Evolutionary conservation across 2,797 vertebrate species (phyloP).

Genomic region (Margarornis squamiger): DNA sequence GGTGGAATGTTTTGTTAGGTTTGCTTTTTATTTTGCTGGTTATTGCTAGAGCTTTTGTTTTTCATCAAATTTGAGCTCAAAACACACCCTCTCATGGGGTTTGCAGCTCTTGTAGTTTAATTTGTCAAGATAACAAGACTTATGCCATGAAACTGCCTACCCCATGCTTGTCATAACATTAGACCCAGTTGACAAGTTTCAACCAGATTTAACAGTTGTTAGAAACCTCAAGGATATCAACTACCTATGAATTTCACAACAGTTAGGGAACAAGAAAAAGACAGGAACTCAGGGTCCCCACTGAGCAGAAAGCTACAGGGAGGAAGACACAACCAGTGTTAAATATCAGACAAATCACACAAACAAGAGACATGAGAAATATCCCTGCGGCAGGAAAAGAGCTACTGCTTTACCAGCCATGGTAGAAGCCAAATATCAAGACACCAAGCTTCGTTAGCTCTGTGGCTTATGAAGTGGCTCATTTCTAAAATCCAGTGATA

Average conservation of each 20-base stretch:
- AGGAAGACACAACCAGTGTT: background rate
- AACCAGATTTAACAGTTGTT: background rate
- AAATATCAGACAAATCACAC: constrained; percentile 11
- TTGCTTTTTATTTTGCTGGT: background rate
- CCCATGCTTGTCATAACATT: background rate
- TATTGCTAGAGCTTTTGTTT: background rate
- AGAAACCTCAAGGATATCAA: background rate
- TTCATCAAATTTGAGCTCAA: background rate
- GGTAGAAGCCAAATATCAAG: background rate
- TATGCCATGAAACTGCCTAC: background rate
- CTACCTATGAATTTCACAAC: background rate
- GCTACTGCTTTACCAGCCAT: background rate
- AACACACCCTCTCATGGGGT: background rate
- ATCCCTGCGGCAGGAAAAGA: background rate
- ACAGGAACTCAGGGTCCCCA: background rate
- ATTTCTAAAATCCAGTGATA: background rate
- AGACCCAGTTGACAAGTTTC: background rate
- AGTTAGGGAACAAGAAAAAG: background rate
- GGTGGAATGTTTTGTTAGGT: background rate
- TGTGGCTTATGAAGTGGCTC: background rate
- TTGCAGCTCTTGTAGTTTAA: background rate
- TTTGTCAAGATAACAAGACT: background rate
- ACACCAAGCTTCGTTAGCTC: background rate
- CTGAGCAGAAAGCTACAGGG: background rate
- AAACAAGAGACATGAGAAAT: background rate